Conservation (phyloP, 1,140 invertebrate genomes). For the Nymphalis io region DNA sequence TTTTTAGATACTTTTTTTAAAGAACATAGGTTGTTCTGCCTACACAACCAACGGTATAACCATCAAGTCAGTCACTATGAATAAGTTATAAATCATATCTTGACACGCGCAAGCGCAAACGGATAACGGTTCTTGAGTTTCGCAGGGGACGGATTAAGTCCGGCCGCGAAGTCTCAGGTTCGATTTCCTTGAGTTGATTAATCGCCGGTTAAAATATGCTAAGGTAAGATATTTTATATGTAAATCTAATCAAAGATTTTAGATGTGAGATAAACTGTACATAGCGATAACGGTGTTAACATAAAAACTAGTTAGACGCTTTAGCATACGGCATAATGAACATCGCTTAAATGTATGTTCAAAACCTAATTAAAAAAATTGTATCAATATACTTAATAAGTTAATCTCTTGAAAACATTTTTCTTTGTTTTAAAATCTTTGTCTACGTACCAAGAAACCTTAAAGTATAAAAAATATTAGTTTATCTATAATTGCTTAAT, state of each 20-base stretch:
- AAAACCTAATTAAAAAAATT: no score
- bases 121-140: constrained; percentile 41
- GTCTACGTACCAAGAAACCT: no score
- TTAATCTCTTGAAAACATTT: no score
- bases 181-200: constrained; percentile 35
- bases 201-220: constrained; percentile 28
- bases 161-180: constrained; percentile 30
- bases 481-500: no score
- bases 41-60: constrained; percentile 32
- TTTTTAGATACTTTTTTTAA: not conserved
- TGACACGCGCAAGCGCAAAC: constrained; percentile 44
- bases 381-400: no score
- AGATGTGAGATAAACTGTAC: constrained; percentile 10
- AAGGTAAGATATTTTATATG: constrained; percentile 11
- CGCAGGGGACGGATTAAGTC: constrained; percentile 35
- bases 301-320: not conserved
- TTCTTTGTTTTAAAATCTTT: no score
- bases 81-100: constrained; percentile 59
- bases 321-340: not conserved
- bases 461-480: no score
- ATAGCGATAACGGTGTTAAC: not conserved
- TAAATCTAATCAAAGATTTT: constrained; percentile 23
- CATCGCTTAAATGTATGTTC: no score
- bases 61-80: constrained; percentile 39
- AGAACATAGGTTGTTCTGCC: not conserved